phyloP scores from a whole-genome alignment of 2,113 vertebrate species.

The Telmatochromis bifrenatus region DNA sequence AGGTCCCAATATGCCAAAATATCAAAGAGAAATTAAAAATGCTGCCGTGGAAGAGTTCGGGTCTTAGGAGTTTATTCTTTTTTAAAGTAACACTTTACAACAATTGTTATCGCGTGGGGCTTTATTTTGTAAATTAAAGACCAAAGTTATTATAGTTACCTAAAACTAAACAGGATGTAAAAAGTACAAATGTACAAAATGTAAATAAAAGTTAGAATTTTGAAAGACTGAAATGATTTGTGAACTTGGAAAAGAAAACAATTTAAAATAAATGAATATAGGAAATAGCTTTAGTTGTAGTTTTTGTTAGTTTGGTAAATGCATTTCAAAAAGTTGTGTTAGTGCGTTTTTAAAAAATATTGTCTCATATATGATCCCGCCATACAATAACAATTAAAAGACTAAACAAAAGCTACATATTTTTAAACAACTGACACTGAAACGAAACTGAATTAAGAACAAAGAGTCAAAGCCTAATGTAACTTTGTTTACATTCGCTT shows the following conservation, averaged over 20 bases:
- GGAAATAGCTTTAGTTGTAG: background rate
- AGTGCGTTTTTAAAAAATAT: rapidly evolving
- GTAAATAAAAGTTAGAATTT: background rate
- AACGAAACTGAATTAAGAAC: background rate
- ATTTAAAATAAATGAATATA: background rate
- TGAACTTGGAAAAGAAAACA: background rate
- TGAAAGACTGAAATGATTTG: background rate
- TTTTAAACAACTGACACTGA: background rate
- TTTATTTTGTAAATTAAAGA: background rate
- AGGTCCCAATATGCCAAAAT: background rate
- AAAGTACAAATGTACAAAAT: background rate
- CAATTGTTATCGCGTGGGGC: rapidly evolving
- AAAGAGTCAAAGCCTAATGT: background rate
- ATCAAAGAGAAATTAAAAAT: background rate
- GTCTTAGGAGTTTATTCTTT: background rate
- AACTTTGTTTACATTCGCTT: background rate
- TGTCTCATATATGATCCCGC: background rate
- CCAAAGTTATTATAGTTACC: background rate
- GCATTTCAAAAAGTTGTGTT: background rate
- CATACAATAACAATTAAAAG: background rate
- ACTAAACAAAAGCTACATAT: background rate
- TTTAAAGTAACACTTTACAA: background rate
- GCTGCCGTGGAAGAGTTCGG: background rate
- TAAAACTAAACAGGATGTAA: background rate
- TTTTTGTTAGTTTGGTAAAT: background rate